Evolutionary conservation across 2,113 vertebrate genomes (phyloP), one percentile per base, ranked within the genome.

Genomic region (Megaleporinus macrocephalus): DNA sequence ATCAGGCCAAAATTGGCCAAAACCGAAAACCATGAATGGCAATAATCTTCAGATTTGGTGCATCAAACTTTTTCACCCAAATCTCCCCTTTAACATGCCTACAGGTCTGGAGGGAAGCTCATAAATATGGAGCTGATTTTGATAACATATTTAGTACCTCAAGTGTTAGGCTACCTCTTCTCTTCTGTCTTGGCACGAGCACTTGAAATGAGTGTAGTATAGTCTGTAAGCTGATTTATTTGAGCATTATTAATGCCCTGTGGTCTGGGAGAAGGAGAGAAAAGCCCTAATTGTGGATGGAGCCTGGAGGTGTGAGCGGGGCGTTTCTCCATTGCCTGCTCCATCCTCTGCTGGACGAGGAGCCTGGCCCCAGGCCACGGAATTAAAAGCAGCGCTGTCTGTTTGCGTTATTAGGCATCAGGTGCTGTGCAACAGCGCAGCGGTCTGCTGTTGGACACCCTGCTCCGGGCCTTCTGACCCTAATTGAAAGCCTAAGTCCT

Each of bases 341-440:
- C 75, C 72, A n/a, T 71, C 47, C 73, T 86, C 72, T 55, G 84
- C 87, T 87, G 78, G 30, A 12, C 44, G 77, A 77, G 74, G 85
- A 83, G 62, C 81, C 82, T 86, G 47, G 83, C 87, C 85, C 78
- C 47, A 2, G 62, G 86, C 82, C 70, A 57, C 26, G 86, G 85
- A 88, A 91, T 90, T 88, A 87, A 89, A 91, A 92, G 86, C 87
- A 90, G 86, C 53, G 78, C 88, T 89, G 90, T 90, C 88, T 86
- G 90, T 93, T 92, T 92, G 84, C 83, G 86, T 89, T 91, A 91
- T 87, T 85, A 89, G 89, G 85, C 90, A 88, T 91, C 91, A 90
- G 90, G 88, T 92, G 90, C 76, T 49, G 73, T 84, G 88, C 81
- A 81, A 81, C 5, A 30, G 62, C 44, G 88, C 78, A 83, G 89